phyloP scores from a whole-genome alignment of 1,140 invertebrate species.

The Calycopis cecrops region DNA sequence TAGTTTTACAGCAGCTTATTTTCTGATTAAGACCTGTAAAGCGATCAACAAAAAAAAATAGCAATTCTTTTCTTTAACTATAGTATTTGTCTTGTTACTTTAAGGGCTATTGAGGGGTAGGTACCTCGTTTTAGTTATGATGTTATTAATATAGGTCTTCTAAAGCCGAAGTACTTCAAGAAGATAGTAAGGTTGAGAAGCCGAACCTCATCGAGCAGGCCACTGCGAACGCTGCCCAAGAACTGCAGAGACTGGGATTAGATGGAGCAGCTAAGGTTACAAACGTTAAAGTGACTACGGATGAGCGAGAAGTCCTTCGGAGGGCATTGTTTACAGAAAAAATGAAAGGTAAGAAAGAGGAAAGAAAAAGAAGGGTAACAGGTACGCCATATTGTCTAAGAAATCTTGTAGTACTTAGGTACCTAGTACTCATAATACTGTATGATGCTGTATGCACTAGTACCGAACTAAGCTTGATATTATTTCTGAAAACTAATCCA shows the following conservation, averaged over 20 bases:
- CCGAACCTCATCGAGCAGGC: conserved; percentile 75
- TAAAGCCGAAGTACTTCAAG: conserved; percentile 54
- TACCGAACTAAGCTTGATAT: too few species aligned
- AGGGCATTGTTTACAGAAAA: conserved; percentile 44
- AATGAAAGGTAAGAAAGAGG: conserved; percentile 38
- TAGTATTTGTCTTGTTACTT: too few species aligned
- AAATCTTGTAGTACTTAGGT: too few species aligned
- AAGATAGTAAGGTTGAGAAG: conserved; percentile 60
- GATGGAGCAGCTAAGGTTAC: conserved; percentile 84
- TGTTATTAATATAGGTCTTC: conserved; percentile 7
- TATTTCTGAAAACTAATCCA: too few species aligned
- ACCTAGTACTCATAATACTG: too few species aligned
- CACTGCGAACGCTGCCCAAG: conserved; percentile 75
- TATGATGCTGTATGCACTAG: too few species aligned
- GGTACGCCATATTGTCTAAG: background rate
- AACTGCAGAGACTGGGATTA: conserved; percentile 76
- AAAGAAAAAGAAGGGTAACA: background rate
- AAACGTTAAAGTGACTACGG: conserved; percentile 84
- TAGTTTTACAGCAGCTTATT: too few species aligned
- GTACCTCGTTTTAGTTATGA: too few species aligned
- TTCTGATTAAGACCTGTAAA: too few species aligned
- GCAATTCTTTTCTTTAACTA: too few species aligned
- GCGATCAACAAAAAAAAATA: too few species aligned
- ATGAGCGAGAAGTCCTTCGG: conserved; percentile 79
- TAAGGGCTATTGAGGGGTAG: too few species aligned